Evolutionary conservation across 1,140 invertebrate species (phyloP), one percentile per base, ranked within the genome.

Genomic region (Bombus difficillimus): DNA sequence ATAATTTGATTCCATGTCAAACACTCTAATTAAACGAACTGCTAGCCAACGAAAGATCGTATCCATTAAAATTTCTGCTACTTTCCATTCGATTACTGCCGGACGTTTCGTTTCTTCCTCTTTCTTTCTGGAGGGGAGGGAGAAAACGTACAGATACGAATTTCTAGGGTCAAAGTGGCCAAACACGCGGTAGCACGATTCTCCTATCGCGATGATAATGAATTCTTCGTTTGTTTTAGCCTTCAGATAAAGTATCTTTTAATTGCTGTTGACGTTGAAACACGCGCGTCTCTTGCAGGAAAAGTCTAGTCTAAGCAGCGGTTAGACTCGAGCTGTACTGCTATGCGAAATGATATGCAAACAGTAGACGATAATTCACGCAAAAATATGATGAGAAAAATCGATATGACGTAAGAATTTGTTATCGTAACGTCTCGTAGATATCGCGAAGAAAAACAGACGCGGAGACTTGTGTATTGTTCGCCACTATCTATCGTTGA

Each of bases 241-340:
- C 73, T 79, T 69, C 66, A 41, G 90, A 92, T 91, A 92, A 87
- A 53, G 15, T 79, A 83, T 80, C 89, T 69, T 64, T 83, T 84
- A 88, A 90, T 90, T 88, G 59, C 59, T 32, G 10, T 69, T 18
- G 68, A 68, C 69, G 57, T 37, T 25, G 28, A 32, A 78, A n/a
- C 28, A 8, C 32, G 34, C 64, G 28, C 9, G 34, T 64, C 28
- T n/a, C 28, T n/a, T 5, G 62, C 2, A 32, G 4, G 62, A 32
- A 32, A 47, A 32, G 9, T 25, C 6, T 12, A 18, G 15, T 39
- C 41, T 47, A 57, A 37, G 53, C 18, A 47, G 53, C 18, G 32
- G 47, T 53, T 53, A 53, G 18, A 8, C 22, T 53, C 47, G 53
- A 78, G 34, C 10, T 53, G 9, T 12, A n/a, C 10, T 2, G 4